Evolutionary conservation across 2,797 vertebrate genomes (phyloP).

Genomic region (Tachyglossus aculeatus): DNA sequence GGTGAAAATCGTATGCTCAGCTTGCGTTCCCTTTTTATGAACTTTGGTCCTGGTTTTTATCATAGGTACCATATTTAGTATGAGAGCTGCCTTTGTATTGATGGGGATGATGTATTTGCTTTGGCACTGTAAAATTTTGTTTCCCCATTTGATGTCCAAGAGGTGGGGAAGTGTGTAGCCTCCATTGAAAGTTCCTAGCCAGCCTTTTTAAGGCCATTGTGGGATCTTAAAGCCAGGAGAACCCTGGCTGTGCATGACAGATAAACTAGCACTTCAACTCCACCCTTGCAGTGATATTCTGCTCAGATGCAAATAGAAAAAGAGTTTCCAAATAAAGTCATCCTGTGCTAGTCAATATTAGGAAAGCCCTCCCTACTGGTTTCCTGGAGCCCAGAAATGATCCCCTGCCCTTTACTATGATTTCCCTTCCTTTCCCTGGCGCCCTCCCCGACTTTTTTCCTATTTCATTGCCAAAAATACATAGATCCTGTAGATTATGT

Average conservation of each 20-base stretch:
- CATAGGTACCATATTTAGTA: too few species aligned
- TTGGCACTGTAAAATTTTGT: not conserved
- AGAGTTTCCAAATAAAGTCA: not conserved
- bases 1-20: too few species aligned
- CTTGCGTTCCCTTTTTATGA: too few species aligned
- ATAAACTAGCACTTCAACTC: not conserved
- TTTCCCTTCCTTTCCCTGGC: not conserved
- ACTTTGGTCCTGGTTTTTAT: too few species aligned
- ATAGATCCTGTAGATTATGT: too few species aligned
- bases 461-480: too few species aligned
- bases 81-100: not conserved
- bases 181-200: not conserved
- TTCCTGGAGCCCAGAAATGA: not conserved
- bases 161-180: too few species aligned
- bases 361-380: not conserved
- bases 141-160: not conserved
- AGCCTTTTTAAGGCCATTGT: not conserved
- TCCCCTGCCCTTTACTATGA: too few species aligned
- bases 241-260: not conserved
- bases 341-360: not conserved
- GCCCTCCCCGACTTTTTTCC: not conserved
- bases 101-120: not conserved
- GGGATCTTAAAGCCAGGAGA: not conserved
- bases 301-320: not conserved
- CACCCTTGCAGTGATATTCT: not conserved